phyloP scores from a whole-genome alignment of 2,113 vertebrate genomes.

The Nibea coibor region DNA sequence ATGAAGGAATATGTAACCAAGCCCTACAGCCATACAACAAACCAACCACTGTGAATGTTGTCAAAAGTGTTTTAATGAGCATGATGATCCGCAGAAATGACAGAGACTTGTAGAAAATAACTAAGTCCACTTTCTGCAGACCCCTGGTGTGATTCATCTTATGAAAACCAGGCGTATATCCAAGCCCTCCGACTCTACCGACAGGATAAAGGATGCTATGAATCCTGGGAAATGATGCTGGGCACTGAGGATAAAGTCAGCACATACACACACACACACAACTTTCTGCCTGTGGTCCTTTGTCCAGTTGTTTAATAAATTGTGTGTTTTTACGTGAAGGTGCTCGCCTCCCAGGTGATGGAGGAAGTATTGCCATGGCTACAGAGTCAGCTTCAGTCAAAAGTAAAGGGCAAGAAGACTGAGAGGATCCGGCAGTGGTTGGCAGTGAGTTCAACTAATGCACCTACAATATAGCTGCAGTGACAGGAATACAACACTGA shows the following conservation, averaged over 20 bases:
- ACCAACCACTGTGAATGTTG: neutral
- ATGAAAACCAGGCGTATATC: constrained; percentile 87
- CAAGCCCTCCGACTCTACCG: constrained; percentile 90
- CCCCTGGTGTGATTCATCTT: constrained; percentile 84
- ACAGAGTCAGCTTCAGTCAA: constrained; percentile 90
- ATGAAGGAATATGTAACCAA: no score
- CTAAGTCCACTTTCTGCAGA: constrained; percentile 75
- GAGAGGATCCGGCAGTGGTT: constrained; percentile 92
- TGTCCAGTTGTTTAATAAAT: neutral
- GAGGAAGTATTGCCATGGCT: constrained; percentile 91
- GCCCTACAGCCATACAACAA: no score
- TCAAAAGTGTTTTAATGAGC: neutral
- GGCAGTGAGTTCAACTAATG: constrained; percentile 75
- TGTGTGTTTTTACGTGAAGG: constrained; percentile 57
- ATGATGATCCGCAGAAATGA: no score
- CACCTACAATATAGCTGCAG: neutral
- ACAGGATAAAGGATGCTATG: constrained; percentile 91
- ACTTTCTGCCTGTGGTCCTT: neutral
- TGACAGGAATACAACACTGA: neutral
- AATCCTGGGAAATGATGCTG: constrained; percentile 88
- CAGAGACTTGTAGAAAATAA: neutral
- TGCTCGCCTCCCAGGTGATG: constrained; percentile 91
- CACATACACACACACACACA: neutral
- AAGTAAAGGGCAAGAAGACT: constrained; percentile 90
- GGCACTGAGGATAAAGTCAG: constrained; percentile 89